Percentiles rank a stretch among this genome's conserved stretches.
These are phyloP conservation scores for Sarcophaga carnaria DNA, from an alignment of 2,888 invertebrate species.

Conservation along the genomic window DNA sequence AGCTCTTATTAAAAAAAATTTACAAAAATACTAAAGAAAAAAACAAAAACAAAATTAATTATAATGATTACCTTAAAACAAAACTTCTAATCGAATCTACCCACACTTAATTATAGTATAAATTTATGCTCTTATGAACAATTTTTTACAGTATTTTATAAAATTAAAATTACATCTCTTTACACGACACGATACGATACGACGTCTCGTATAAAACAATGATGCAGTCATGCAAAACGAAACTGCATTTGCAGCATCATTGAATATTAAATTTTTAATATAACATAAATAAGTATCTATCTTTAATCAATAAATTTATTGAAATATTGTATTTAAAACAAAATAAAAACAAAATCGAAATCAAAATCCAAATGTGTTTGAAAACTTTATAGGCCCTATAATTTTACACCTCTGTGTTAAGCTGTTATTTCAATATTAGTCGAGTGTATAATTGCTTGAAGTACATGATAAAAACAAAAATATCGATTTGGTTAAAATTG, in stretches of 20 bases:
- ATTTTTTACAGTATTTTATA: conserved; percentile 62
- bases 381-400: not conserved
- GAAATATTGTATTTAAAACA: conserved; percentile 31
- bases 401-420: not conserved
- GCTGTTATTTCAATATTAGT: not conserved
- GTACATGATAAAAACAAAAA: no score
- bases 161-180: conserved; percentile 42
- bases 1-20: conserved; percentile 40
- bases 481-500: no score
- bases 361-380: conserved; percentile 35
- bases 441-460: no score
- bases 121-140: conserved; percentile 67
- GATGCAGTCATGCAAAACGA: conserved; percentile 46
- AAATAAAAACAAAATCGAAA: conserved; percentile 34
- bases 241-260: conserved; percentile 16
- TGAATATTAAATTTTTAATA: conserved; percentile 14
- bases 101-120: conserved; percentile 64
- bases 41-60: conserved; percentile 8
- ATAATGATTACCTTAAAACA: conserved; percentile 30
- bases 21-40: conserved; percentile 1
- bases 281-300: conserved; percentile 30
- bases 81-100: conserved; percentile 50
- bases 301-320: conserved; percentile 62
- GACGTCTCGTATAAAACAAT: not conserved
- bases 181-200: no score